A percentile compares a stretch with the other conserved stretches of the same genome.
Evolutionary conservation across 2,888 invertebrate species (phyloP).

Genomic region (Acrobasis consociella): DNA sequence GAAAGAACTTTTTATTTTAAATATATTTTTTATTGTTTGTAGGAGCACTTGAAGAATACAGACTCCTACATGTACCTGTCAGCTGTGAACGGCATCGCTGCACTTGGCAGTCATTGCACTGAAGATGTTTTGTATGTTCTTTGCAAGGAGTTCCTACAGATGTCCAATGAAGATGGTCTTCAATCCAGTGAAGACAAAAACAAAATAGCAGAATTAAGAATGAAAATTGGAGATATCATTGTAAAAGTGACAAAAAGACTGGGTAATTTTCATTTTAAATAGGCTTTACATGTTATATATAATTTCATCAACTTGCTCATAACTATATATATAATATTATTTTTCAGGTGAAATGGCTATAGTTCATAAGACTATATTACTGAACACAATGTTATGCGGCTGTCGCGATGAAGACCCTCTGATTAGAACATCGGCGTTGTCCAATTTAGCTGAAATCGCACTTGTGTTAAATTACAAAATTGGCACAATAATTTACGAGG

Average conservation of each 20-base stretch:
- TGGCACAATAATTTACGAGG: slow-evolving; percentile 88
- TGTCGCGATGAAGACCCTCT: slow-evolving; percentile 87
- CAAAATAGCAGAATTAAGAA: slow-evolving; percentile 81
- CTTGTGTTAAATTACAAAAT: slow-evolving; percentile 88
- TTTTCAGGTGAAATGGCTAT: slow-evolving; percentile 87
- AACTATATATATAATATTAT: neutral
- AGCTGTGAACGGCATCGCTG: slow-evolving; percentile 89
- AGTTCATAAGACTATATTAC: slow-evolving; percentile 85
- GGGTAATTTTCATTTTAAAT: slow-evolving; percentile 68
- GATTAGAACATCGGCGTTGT: slow-evolving; percentile 90
- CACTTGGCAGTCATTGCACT: slow-evolving; percentile 85
- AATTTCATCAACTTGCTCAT: too few species aligned
- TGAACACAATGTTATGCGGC: slow-evolving; percentile 88
- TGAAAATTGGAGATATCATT: slow-evolving; percentile 92
- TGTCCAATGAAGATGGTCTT: slow-evolving; percentile 46
- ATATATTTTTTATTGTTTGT: slow-evolving; percentile 38
- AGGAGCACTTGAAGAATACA: slow-evolving; percentile 88
- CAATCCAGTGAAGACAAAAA: slow-evolving; percentile 59
- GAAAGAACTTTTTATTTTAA: slow-evolving; percentile 3
- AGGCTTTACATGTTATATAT: too few species aligned
- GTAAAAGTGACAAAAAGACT: slow-evolving; percentile 87
- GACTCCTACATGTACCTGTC: slow-evolving; percentile 93
- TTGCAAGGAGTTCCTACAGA: slow-evolving; percentile 85
- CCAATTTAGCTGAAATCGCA: slow-evolving; percentile 92
- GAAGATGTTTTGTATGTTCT: slow-evolving; percentile 86